Percentiles rank a stretch among this genome's conserved stretches.
Evolutionary conservation across 2,797 vertebrate species (phyloP).

Genomic region (Gorsachius magnificus): DNA sequence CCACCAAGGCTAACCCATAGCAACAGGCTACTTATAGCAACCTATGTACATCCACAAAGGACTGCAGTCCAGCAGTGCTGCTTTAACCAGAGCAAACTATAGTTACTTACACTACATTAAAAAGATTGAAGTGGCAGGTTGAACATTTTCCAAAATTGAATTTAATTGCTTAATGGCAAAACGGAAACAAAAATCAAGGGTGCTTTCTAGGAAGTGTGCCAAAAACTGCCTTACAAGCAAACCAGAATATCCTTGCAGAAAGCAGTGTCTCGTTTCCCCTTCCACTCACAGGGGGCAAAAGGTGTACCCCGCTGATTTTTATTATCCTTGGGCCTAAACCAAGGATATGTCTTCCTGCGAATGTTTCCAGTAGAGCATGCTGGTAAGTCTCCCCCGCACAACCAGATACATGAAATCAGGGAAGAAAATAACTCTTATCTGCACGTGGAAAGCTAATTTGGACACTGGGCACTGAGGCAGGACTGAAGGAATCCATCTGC

Average conservation of each 20-base stretch:
- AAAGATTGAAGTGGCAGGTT: neutral
- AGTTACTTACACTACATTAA: neutral
- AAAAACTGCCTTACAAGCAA: neutral
- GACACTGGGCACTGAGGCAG: neutral
- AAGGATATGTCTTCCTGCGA: fast-evolving
- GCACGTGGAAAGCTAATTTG: neutral
- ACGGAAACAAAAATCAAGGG: neutral
- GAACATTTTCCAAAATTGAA: neutral
- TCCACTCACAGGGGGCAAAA: fast-evolving
- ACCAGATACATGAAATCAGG: neutral
- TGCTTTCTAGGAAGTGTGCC: neutral
- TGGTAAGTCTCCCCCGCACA: neutral
- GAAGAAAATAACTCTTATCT: neutral
- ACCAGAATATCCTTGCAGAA: neutral
- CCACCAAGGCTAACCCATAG: neutral
- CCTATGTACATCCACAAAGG: neutral
- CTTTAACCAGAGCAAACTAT: neutral
- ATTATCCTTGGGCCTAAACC: neutral
- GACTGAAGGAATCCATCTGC: neutral
- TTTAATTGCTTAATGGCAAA: neutral
- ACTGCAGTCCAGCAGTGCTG: neutral
- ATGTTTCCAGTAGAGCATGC: neutral
- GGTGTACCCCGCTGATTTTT: neutral
- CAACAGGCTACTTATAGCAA: neutral
- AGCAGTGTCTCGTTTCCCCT: neutral